These are phyloP conservation scores for Spongia lamella DNA, from an alignment of 37 sponge, comb jelly and placozoan species.

Conservation along the genomic window DNA sequence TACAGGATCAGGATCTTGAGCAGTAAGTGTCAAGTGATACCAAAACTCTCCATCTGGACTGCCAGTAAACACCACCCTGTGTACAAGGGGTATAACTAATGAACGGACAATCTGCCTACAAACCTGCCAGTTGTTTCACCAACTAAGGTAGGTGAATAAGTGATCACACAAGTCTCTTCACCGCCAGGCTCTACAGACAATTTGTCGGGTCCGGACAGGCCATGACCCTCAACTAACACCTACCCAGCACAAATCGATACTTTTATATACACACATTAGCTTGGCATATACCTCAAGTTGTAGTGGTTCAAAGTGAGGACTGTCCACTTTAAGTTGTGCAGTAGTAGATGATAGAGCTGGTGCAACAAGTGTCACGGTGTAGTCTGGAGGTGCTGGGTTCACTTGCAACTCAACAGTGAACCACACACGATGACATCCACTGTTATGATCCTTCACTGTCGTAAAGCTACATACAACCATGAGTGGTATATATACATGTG, in stretches of 20 bases:
- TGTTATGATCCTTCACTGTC: no score
- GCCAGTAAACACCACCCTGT: conserved; percentile 44
- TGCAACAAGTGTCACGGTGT: conserved; percentile 7
- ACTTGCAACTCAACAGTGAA: conserved; percentile 43
- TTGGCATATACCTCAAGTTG: conserved; percentile 5
- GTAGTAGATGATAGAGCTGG: conserved; percentile 15
- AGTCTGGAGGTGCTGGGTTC: conserved; percentile 45
- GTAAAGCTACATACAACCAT: no score
- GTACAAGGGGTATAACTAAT: no score
- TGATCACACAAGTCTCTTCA: conserved; percentile 28
- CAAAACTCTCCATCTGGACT: conserved; percentile 80
- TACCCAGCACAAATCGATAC: not conserved
- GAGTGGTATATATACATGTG: no score
- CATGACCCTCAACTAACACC: conserved; percentile 52
- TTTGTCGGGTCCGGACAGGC: conserved; percentile 37
- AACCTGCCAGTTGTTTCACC: conserved; percentile 52
- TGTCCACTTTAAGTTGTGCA: conserved; percentile 15
- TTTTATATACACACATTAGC: no score
- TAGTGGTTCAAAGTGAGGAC: conserved; percentile 6
- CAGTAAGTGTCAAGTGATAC: conserved; percentile 72
- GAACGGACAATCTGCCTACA: no score
- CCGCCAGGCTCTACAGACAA: conserved; percentile 11
- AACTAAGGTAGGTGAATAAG: conserved; percentile 36
- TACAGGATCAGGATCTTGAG: conserved; percentile 66
- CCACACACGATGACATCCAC: conserved; percentile 48